Percentiles rank a stretch among this genome's conserved stretches.
phyloP scores from a whole-genome alignment of 2,888 invertebrate genomes.

The Myathropa florea region DNA sequence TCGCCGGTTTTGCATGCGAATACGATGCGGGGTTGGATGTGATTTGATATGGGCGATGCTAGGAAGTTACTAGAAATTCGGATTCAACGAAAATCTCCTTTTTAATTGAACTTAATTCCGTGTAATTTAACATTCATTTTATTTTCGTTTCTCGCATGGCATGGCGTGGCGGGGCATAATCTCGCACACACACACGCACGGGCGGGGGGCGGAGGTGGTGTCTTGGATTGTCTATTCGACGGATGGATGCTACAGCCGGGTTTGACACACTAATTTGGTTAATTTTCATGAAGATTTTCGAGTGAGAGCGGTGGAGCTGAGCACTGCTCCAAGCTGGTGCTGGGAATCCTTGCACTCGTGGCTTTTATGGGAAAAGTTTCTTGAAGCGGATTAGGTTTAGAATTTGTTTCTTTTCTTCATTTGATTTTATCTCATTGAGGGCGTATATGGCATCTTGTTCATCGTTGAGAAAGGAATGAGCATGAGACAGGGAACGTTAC shows the following conservation, averaged over 20 bases:
- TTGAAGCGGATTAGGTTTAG: background rate
- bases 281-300: conserved; percentile 37
- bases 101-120: conserved; percentile 69
- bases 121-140: conserved; percentile 67
- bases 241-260: background rate
- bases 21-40: background rate
- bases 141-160: conserved; percentile 23
- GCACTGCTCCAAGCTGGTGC: background rate
- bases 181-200: background rate
- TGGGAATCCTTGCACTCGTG: background rate
- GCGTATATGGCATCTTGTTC: background rate
- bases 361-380: background rate
- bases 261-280: conserved; percentile 47
- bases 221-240: background rate
- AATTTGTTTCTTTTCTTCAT: background rate
- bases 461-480: background rate
- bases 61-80: conserved; percentile 23
- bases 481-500: background rate
- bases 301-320: background rate
- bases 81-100: conserved; percentile 57
- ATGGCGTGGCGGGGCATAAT: conserved; percentile 13
- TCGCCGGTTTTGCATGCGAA: conserved; percentile 15
- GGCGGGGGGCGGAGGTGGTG: background rate
- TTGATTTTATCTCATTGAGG: background rate
- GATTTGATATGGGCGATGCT: background rate